Conservation (phyloP, 2,113 vertebrate genomes). For the Equus quagga region DNA sequence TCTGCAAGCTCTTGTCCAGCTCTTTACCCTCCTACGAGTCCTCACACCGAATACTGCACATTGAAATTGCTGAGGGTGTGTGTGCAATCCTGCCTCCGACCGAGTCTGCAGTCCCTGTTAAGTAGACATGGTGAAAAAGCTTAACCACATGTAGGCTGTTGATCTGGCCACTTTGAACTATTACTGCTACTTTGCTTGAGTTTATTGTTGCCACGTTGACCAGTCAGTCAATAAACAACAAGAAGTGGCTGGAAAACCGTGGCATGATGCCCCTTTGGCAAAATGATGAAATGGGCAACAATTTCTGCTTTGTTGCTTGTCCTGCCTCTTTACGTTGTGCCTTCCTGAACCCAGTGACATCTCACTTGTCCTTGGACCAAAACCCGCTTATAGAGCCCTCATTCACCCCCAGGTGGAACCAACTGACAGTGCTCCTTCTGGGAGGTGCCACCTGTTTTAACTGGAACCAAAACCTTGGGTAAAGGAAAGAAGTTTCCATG, state of each 20-base stretch:
- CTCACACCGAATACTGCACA: neutral
- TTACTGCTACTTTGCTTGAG: neutral
- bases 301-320: neutral
- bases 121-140: neutral
- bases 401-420: neutral
- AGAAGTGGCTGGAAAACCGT: neutral
- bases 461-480: neutral
- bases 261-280: neutral
- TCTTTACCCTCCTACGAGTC: neutral
- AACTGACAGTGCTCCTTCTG: neutral
- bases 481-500: neutral
- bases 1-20: neutral
- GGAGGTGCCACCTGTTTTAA: neutral
- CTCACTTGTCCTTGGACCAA: neutral
- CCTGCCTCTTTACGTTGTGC: neutral
- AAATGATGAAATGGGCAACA: neutral
- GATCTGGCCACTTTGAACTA: neutral
- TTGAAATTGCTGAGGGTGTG: accelerated
- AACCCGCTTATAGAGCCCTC: neutral
- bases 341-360: neutral
- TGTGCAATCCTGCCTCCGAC: neutral
- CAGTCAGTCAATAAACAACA: neutral
- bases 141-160: neutral
- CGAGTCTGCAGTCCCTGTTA: neutral
- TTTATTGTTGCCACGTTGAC: neutral